Evolutionary conservation across 2,888 invertebrate genomes (phyloP), one percentile per base, ranked within the genome.

Genomic region (Caenorhabditis plicata): DNA sequence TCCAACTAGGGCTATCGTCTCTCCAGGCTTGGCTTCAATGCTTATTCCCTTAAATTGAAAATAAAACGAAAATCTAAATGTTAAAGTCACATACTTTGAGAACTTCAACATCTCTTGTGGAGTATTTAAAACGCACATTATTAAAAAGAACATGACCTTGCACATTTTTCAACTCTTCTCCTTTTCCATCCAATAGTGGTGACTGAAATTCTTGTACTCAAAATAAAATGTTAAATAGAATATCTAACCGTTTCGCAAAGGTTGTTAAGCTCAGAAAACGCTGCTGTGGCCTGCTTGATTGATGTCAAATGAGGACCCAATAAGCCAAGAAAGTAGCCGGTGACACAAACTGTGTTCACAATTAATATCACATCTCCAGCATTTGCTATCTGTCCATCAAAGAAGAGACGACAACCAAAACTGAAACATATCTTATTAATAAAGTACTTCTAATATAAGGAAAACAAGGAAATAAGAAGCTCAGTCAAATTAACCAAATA

Each of bases 91-190:
- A 25, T 13, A 54, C 56, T 22, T 54, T 38, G 5, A 68, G 46
- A 9, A 58, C 50, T 23, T 49, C 43, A 13, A 45, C 50, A 33
- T 61, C 50, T 8, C 75, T 49, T 1, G 53, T 61, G 3, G 73
- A 62, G 48, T 76, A 76, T 35, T 65, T 58, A 45, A 76, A 76
- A 13, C 63, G 57, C 9, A 76, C 76, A 44, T 77, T 52, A 19
- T 68, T 49, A 46, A 75, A 73, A 25, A 68, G 63, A 9, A 75
- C 65, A 23, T 61, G 52, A 11, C 75, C 74, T 25, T 42, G 33
- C 0, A 38, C 50, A 0, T 61, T 29, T 9, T 29, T 49, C 13
- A 19, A 35, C 29, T 57, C 52, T 23, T 44, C 48, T 7, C 52
- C 43, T 27, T 61, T 61, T 7, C 43, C 60, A 22, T 46, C 47